Evolutionary conservation across 2,888 invertebrate species (phyloP).

Genomic region (Diarsia rubi): DNA sequence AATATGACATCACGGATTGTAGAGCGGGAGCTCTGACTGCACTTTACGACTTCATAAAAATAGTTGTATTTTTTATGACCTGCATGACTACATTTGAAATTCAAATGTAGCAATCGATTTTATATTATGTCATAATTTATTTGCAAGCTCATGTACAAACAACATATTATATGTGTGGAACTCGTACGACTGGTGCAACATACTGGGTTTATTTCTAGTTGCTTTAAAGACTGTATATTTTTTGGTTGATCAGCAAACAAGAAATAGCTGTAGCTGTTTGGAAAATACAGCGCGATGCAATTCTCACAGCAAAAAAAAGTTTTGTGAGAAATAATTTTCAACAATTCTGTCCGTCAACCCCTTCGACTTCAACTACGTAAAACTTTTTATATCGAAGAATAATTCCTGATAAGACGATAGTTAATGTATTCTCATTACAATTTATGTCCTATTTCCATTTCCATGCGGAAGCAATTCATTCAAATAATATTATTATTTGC

Average conservation of each 20-base stretch:
- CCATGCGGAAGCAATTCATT: conserved; percentile 22
- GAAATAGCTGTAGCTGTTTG: no score
- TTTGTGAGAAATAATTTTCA: background rate
- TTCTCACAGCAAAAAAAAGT: background rate
- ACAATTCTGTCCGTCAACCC: background rate
- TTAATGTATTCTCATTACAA: conserved; percentile 24
- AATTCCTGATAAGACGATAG: background rate
- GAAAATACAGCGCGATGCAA: background rate
- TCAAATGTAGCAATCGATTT: conserved; percentile 43
- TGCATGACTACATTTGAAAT: conserved; percentile 57
- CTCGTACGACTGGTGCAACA: background rate
- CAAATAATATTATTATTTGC: conserved; percentile 43
- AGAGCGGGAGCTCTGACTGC: conserved; percentile 53
- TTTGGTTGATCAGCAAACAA: background rate
- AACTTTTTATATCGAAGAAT: background rate
- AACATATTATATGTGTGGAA: background rate
- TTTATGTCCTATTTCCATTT: conserved; percentile 10
- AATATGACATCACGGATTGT: conserved; percentile 63
- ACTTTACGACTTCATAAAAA: conserved; percentile 67
- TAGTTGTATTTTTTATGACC: conserved; percentile 63
- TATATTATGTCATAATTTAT: conserved; percentile 3
- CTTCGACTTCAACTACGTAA: background rate
- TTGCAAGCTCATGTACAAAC: background rate
- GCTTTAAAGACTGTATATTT: background rate
- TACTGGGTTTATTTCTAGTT: background rate